phyloP scores from a whole-genome alignment of 1,140 invertebrate genomes.

The Pararge aegeria region DNA sequence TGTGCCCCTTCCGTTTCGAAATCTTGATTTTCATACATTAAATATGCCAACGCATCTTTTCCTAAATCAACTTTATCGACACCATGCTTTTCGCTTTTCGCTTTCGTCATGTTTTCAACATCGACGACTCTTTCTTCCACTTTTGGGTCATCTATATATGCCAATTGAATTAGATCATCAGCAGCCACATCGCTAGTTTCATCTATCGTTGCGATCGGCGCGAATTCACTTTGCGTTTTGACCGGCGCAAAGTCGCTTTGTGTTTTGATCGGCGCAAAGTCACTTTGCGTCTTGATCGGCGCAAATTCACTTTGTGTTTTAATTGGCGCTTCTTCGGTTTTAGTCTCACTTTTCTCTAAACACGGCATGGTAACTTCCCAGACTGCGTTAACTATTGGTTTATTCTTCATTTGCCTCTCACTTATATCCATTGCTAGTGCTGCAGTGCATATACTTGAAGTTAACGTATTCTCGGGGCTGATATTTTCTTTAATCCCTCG shows the following conservation, averaged over 20 bases:
- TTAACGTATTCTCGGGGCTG: conserved; percentile 74
- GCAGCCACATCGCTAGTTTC: conserved; percentile 57
- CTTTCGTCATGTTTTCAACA: conserved; percentile 32
- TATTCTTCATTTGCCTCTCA: conserved; percentile 52
- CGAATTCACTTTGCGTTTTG: conserved; percentile 47
- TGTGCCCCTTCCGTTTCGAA: conserved; percentile 35
- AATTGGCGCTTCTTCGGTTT: conserved; percentile 34
- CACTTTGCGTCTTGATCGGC: conserved; percentile 58
- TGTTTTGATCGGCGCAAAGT: conserved; percentile 65
- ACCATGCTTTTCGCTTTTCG: conserved; percentile 24
- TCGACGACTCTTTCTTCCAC: conserved; percentile 39
- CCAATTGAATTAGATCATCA: conserved; percentile 51
- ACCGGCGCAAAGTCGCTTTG: too few species aligned
- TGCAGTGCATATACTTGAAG: conserved; percentile 65
- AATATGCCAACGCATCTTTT: conserved; percentile 64
- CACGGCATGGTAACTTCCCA: conserved; percentile 38
- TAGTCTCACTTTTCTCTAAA: conserved; percentile 42
- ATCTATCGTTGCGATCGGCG: conserved; percentile 67
- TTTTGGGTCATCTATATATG: conserved; percentile 60
- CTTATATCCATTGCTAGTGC: conserved; percentile 58
- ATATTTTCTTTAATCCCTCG: conserved; percentile 76
- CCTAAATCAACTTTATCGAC: conserved; percentile 55
- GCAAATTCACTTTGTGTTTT: conserved; percentile 50
- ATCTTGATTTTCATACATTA: conserved; percentile 56
- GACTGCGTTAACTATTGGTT: conserved; percentile 37